A percentile compares a stretch with the other conserved stretches of the same genome.
Evolutionary conservation across 1,140 invertebrate species (phyloP).

Genomic region (Danaus melanippus): DNA sequence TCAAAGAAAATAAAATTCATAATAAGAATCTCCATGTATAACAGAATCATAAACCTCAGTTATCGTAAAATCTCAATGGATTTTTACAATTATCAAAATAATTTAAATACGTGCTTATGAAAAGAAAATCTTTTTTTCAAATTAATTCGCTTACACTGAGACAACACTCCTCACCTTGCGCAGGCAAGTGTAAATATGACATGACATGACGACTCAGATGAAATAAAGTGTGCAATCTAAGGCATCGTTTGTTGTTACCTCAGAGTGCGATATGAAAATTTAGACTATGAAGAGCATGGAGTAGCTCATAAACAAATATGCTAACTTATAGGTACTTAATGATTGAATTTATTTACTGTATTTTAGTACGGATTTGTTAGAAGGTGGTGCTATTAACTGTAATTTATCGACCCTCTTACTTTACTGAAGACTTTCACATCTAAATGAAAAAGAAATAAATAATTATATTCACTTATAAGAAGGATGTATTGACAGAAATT

Average conservation of each 20-base stretch:
- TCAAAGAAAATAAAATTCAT: background rate
- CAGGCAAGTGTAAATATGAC: conserved; percentile 49
- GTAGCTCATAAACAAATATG: conserved; percentile 1
- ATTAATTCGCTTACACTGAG: conserved; percentile 15
- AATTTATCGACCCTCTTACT: too few species aligned
- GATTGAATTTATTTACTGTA: too few species aligned
- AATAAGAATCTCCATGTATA: background rate
- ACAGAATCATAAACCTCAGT: too few species aligned
- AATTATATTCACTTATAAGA: too few species aligned
- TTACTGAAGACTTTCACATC: too few species aligned
- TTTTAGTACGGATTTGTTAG: too few species aligned
- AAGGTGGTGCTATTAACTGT: too few species aligned
- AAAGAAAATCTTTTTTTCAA: background rate
- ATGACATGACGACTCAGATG: conserved; percentile 54
- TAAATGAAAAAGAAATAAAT: too few species aligned
- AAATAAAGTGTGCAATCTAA: conserved; percentile 61
- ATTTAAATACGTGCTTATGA: background rate
- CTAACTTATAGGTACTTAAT: too few species aligned
- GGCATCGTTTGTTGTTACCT: conserved; percentile 48
- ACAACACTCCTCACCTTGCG: conserved; percentile 28
- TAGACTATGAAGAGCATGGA: conserved; percentile 16
- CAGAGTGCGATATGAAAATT: conserved; percentile 40
- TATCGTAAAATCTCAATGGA: too few species aligned
- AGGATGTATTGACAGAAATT: too few species aligned
- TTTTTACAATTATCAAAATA: too few species aligned